Evolutionary conservation across 1,140 invertebrate species (phyloP).

Genomic region (Lepidotrigona ventralis): DNA sequence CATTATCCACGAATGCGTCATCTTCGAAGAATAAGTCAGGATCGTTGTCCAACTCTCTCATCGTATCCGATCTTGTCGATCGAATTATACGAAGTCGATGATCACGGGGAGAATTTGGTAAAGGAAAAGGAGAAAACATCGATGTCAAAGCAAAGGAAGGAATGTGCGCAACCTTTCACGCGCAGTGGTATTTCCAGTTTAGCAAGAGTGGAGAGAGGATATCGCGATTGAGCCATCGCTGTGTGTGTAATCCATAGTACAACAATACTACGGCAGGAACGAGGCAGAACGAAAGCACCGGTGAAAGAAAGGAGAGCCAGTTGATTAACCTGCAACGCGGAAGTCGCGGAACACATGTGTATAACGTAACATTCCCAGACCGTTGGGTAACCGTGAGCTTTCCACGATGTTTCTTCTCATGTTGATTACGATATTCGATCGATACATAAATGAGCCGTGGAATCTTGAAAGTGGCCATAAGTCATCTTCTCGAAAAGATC

Average conservation of each 20-base stretch:
- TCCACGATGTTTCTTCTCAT: constrained; percentile 37
- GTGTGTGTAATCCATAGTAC: constrained; percentile 31
- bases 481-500: too few relatives aligned
- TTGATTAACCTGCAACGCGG: constrained; percentile 75
- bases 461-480: too few relatives aligned
- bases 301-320: constrained; percentile 54
- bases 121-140: not conserved
- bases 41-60: not conserved
- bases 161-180: constrained; percentile 47
- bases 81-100: constrained; percentile 6
- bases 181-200: constrained; percentile 67
- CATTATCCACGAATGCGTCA: not conserved
- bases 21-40: constrained; percentile 11
- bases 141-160: not conserved
- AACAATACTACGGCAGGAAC: constrained; percentile 40
- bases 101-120: not conserved
- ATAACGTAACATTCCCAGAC: constrained; percentile 68
- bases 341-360: constrained; percentile 62
- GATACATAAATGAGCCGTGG: constrained; percentile 5
- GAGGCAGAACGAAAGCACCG: constrained; percentile 55
- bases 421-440: constrained; percentile 38
- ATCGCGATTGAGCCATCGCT: constrained; percentile 72
- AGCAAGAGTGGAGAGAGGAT: constrained; percentile 64
- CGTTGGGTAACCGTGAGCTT: constrained; percentile 66
- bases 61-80: not conserved